These are phyloP conservation scores for Otolemur garnettii DNA, from an alignment of 2,113 vertebrate species.

Conservation along the genomic window DNA sequence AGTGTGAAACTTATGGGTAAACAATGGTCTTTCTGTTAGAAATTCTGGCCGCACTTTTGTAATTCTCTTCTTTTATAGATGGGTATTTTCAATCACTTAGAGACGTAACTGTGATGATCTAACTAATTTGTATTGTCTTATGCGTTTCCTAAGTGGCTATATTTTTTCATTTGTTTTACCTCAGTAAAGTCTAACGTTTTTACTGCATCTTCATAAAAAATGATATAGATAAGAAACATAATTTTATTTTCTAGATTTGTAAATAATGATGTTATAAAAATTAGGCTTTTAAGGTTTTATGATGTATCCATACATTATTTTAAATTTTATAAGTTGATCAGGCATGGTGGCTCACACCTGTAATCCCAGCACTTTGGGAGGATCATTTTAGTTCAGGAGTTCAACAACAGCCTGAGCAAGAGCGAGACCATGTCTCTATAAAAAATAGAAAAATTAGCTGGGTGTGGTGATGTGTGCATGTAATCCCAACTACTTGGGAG, in stretches of 20 bases:
- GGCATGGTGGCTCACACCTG: too few relatives aligned
- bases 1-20: slow-evolving; percentile 60
- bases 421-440: too few relatives aligned
- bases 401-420: too few relatives aligned
- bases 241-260: slow-evolving; percentile 47
- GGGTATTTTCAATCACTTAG: slow-evolving; percentile 45
- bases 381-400: too few relatives aligned
- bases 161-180: slow-evolving; percentile 7
- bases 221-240: neutral
- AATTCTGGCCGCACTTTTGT: slow-evolving; percentile 30
- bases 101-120: neutral
- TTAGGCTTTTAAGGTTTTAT: slow-evolving; percentile 40
- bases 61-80: slow-evolving; percentile 13
- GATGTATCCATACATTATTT: neutral
- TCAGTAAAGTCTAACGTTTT: slow-evolving; percentile 30
- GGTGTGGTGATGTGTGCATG: too few relatives aligned
- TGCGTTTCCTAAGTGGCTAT: neutral
- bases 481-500: too few relatives aligned
- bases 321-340: neutral
- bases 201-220: slow-evolving; percentile 24
- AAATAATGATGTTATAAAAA: slow-evolving; percentile 29
- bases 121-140: slow-evolving; percentile 23
- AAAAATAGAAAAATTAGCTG: too few relatives aligned
- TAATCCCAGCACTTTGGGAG: too few relatives aligned
- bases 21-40: slow-evolving; percentile 77